phyloP scores from a whole-genome alignment of 1,140 invertebrate genomes.

The Stenopsyche tienmushanensis region DNA sequence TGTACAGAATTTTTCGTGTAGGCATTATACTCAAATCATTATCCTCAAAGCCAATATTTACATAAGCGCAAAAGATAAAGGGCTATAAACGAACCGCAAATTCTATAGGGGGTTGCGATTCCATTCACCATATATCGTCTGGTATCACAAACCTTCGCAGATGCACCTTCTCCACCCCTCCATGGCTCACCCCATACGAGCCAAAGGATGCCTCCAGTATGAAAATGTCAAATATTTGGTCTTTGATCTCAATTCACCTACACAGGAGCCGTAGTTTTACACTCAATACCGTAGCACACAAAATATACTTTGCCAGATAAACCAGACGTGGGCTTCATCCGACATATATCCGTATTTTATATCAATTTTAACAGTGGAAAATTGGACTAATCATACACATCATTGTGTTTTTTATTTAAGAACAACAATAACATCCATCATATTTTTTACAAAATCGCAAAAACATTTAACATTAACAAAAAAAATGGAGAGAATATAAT shows the following conservation, averaged over 20 bases:
- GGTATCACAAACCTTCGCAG: background rate
- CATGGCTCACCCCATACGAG: background rate
- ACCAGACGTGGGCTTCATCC: too few relatives aligned
- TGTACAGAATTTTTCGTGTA: constrained; percentile 13
- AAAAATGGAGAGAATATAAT: too few relatives aligned
- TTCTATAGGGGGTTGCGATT: constrained; percentile 30
- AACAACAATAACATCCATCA: too few relatives aligned
- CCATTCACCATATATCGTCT: constrained; percentile 15
- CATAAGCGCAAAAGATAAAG: constrained; percentile 33
- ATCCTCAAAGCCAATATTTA: constrained; percentile 31
- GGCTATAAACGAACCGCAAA: constrained; percentile 39
- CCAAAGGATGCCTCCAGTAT: constrained; percentile 37
- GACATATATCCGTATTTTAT: too few relatives aligned
- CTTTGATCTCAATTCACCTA: constrained; percentile 35
- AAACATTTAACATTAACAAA: too few relatives aligned
- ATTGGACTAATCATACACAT: too few relatives aligned
- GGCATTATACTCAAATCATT: constrained; percentile 23
- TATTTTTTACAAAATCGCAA: too few relatives aligned
- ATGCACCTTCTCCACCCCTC: background rate
- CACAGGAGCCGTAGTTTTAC: background rate
- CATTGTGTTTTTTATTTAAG: too few relatives aligned
- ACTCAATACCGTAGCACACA: background rate
- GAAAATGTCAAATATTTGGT: constrained; percentile 41
- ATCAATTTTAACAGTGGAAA: too few relatives aligned
- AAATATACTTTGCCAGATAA: background rate